A percentile compares a stretch with the other conserved stretches of the same genome.
These are phyloP conservation scores for Hemaris fuciformis DNA, from an alignment of 2,888 invertebrate genomes.

Conservation along the genomic window DNA sequence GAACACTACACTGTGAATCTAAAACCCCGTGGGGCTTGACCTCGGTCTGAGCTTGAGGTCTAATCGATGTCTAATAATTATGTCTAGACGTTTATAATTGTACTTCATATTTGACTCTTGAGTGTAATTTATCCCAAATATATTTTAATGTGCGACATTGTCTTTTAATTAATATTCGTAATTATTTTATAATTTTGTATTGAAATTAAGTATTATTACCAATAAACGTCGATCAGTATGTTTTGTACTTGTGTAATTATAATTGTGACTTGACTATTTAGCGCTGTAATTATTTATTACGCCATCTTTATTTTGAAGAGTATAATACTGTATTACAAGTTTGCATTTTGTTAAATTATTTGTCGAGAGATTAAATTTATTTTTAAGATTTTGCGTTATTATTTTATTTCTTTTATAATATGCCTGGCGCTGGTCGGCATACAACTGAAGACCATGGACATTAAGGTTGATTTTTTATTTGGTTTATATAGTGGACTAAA, in stretches of 20 bases:
- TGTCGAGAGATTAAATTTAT: slow-evolving; percentile 78
- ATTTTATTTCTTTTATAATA: slow-evolving; percentile 18
- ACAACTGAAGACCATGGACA: too few relatives aligned
- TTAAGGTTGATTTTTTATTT: too few relatives aligned
- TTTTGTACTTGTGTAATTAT: slow-evolving; percentile 55
- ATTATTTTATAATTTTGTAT: slow-evolving; percentile 48
- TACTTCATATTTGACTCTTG: slow-evolving; percentile 5
- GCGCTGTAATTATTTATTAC: slow-evolving; percentile 67
- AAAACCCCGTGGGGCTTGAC: slow-evolving; percentile 56
- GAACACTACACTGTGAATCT: slow-evolving; percentile 42
- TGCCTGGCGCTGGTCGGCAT: background rate
- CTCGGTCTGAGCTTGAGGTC: slow-evolving; percentile 11
- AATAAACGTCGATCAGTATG: slow-evolving; percentile 50
- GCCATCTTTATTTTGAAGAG: slow-evolving; percentile 59
- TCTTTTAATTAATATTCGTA: slow-evolving; percentile 50
- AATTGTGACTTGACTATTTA: slow-evolving; percentile 51
- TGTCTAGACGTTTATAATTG: slow-evolving; percentile 27
- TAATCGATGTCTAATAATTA: slow-evolving; percentile 31
- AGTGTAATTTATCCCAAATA: slow-evolving; percentile 32
- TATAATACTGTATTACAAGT: slow-evolving; percentile 54
- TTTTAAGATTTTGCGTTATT: slow-evolving; percentile 57
- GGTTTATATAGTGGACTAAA: too few relatives aligned
- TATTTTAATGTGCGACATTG: slow-evolving; percentile 58
- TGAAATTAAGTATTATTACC: slow-evolving; percentile 55
- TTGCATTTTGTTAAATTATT: slow-evolving; percentile 78